phyloP scores from a whole-genome alignment of 2,888 invertebrate species.

The Parnassius glacialis region DNA sequence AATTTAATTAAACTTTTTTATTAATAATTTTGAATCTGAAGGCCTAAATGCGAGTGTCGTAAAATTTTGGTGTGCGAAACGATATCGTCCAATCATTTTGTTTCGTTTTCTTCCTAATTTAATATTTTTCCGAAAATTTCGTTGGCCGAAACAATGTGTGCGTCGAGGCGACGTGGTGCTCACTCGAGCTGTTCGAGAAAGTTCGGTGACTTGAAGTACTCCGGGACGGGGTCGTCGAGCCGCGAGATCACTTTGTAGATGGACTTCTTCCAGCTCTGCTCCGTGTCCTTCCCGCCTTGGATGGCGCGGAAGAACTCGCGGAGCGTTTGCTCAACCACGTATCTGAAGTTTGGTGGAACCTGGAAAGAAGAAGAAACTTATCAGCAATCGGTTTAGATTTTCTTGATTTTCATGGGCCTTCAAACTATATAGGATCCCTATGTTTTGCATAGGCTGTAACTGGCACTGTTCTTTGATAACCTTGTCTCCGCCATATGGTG shows the following conservation, averaged over 20 bases:
- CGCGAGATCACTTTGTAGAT: slow-evolving; percentile 99
- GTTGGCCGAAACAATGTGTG: slow-evolving; percentile 61
- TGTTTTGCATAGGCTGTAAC: too few species aligned
- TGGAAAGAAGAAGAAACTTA: slow-evolving; percentile 63
- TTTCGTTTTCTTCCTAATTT: slow-evolving; percentile 32
- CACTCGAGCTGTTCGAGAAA: slow-evolving; percentile 99
- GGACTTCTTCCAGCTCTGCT: slow-evolving; percentile 99
- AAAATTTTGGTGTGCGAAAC: slow-evolving; percentile 82
- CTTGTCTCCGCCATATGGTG: too few species aligned
- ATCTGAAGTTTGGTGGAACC: slow-evolving; percentile 98
- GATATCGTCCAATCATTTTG: slow-evolving; percentile 62
- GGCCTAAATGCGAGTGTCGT: slow-evolving; percentile 86
- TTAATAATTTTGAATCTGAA: slow-evolving; percentile 84
- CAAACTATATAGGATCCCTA: too few species aligned
- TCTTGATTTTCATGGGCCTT: too few species aligned
- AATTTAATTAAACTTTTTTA: slow-evolving; percentile 74
- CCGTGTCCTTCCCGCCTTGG: slow-evolving; percentile 96
- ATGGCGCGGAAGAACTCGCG: slow-evolving; percentile 99
- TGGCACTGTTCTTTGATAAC: too few species aligned
- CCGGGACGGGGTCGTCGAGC: slow-evolving; percentile 99
- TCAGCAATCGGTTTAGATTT: not conserved
- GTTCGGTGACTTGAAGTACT: slow-evolving; percentile 99
- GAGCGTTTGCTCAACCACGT: slow-evolving; percentile 98
- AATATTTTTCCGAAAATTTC: slow-evolving; percentile 40
- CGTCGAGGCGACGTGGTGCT: slow-evolving; percentile 58